Conservation (phyloP, 2,113 vertebrate species). For the Narcine bancroftii region DNA sequence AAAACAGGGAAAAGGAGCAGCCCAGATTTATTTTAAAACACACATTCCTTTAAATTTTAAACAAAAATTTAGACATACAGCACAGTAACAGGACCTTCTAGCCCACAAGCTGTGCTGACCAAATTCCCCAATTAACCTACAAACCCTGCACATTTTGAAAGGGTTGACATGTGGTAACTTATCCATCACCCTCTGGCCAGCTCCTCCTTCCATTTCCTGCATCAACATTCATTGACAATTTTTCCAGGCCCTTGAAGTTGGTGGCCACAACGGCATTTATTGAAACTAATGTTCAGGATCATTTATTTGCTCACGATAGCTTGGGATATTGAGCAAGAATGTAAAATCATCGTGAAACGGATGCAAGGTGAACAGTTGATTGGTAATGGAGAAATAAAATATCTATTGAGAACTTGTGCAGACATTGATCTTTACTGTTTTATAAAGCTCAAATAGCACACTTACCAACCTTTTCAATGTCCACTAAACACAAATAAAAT, state of each 20-base stretch:
- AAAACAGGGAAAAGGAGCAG: neutral
- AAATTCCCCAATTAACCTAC: no score
- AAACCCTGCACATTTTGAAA: no score
- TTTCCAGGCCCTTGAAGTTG: no score
- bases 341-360: neutral
- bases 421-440: neutral
- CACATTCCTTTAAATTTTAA: no score
- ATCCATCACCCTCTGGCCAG: no score
- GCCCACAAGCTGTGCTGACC: no score
- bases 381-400: neutral
- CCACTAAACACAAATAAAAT: neutral
- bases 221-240: no score
- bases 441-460: neutral
- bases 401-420: neutral
- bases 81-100: no score
- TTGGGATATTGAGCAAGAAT: neutral
- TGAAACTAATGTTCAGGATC: neutral
- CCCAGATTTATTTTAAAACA: neutral
- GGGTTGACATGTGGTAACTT: no score
- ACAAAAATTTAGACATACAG: no score
- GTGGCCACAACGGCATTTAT: no score
- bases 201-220: no score
- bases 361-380: neutral
- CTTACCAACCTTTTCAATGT: neutral
- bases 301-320: neutral